These are phyloP conservation scores for Sterna hirundo DNA, from an alignment of 2,113 vertebrate species.

Conservation along the genomic window DNA sequence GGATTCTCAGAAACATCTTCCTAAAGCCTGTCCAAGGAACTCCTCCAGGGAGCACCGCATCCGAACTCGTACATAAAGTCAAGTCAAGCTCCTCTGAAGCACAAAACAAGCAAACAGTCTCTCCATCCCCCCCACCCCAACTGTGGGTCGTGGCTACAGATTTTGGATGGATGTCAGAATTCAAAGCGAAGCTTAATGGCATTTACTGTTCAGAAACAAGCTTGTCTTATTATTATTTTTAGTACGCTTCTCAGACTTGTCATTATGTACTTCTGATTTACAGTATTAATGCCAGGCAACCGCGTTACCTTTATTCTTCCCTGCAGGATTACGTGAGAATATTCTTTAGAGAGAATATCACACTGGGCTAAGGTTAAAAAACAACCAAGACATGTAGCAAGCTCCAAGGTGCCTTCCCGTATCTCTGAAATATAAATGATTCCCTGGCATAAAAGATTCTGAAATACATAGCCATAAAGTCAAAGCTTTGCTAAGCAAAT, in stretches of 20 bases:
- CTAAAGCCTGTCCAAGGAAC: background rate
- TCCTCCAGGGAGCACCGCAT: background rate
- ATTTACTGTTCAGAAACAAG: conserved; percentile 9
- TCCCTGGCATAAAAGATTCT: conserved; percentile 58
- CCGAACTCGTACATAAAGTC: background rate
- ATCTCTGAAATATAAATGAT: conserved; percentile 56
- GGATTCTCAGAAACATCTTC: background rate
- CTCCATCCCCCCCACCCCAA: background rate
- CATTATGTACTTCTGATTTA: conserved; percentile 48
- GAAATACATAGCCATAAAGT: conserved; percentile 65
- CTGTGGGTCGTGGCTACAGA: background rate
- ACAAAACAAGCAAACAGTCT: background rate
- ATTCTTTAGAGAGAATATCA: conserved; percentile 39
- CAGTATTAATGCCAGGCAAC: conserved; percentile 36
- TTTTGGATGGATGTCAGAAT: background rate
- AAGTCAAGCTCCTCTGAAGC: background rate
- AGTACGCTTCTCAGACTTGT: conserved; percentile 4
- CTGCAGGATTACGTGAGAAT: conserved; percentile 38
- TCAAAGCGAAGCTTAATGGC: background rate
- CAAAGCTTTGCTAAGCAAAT: conserved; percentile 66
- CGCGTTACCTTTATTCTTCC: conserved; percentile 29
- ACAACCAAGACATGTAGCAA: conserved; percentile 46
- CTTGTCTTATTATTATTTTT: conserved; percentile 45
- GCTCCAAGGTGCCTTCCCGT: conserved; percentile 6
- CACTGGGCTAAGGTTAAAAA: conserved; percentile 49